These are phyloP conservation scores for Pteropus rufus DNA, from an alignment of 2,797 vertebrate genomes.

Conservation along the genomic window DNA sequence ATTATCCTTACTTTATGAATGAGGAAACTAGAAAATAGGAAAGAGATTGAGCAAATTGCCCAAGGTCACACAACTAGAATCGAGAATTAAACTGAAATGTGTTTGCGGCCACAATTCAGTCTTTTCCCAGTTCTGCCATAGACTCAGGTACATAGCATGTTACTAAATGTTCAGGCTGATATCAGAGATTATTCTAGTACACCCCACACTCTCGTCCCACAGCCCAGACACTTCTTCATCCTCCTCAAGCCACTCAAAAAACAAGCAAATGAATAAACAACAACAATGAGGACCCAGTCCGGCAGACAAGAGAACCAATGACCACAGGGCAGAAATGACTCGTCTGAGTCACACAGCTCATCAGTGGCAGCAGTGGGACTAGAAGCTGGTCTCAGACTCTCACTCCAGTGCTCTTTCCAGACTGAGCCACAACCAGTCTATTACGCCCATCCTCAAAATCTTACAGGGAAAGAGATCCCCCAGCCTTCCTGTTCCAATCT, in stretches of 20 bases:
- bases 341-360: neutral
- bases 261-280: neutral
- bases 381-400: neutral
- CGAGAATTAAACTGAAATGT: conserved; percentile 29
- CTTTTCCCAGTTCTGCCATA: neutral
- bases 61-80: conserved; percentile 44
- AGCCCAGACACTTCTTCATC: neutral
- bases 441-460: neutral
- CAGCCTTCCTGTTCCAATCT: neutral
- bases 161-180: neutral
- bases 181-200: neutral
- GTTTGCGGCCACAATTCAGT: neutral
- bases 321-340: neutral
- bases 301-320: neutral
- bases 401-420: neutral
- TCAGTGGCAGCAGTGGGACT: neutral
- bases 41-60: conserved; percentile 8
- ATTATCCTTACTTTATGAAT: conserved; percentile 45
- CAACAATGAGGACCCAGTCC: neutral
- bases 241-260: neutral
- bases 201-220: neutral
- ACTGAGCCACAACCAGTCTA: neutral
- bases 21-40: conserved; percentile 57
- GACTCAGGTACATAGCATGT: neutral
- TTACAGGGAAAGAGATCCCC: neutral